Conservation (phyloP, 35 echinoderm and acorn worm genomes). For the Apostichopus californicus region DNA sequence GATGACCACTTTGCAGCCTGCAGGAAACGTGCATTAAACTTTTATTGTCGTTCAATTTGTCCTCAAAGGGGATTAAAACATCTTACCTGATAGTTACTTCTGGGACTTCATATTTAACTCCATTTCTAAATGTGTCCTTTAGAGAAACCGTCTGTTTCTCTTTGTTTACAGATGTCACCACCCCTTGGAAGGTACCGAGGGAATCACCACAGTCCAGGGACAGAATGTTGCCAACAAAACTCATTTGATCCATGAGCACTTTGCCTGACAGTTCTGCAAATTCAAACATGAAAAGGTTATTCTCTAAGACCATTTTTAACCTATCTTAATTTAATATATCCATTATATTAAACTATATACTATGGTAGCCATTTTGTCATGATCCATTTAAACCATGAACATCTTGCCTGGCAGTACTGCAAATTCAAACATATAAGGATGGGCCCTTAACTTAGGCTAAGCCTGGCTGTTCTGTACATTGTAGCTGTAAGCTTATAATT, state of each 20-base stretch:
- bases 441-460: too few relatives aligned
- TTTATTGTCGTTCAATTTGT: too few relatives aligned
- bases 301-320: too few relatives aligned
- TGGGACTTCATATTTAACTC: constrained; percentile 83
- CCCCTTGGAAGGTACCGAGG: constrained; percentile 93
- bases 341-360: too few relatives aligned
- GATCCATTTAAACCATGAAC: constrained; percentile 55
- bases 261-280: neutral
- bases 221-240: constrained; percentile 85
- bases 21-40: too few relatives aligned
- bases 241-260: constrained; percentile 59
- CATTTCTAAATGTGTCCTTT: constrained; percentile 82
- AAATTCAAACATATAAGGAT: neutral
- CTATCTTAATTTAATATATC: too few relatives aligned
- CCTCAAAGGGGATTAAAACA: too few relatives aligned
- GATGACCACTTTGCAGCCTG: too few relatives aligned
- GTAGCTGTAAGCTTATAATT: too few relatives aligned
- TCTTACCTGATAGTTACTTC: constrained; percentile 85
- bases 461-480: too few relatives aligned
- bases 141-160: constrained; percentile 84
- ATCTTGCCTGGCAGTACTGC: neutral
- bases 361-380: too few relatives aligned
- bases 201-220: constrained; percentile 88
- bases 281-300: neutral
- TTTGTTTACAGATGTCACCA: constrained; percentile 77